Conservation (phyloP, 53 echinoderm and acorn worm genomes). For the Henricia sp. region DNA sequence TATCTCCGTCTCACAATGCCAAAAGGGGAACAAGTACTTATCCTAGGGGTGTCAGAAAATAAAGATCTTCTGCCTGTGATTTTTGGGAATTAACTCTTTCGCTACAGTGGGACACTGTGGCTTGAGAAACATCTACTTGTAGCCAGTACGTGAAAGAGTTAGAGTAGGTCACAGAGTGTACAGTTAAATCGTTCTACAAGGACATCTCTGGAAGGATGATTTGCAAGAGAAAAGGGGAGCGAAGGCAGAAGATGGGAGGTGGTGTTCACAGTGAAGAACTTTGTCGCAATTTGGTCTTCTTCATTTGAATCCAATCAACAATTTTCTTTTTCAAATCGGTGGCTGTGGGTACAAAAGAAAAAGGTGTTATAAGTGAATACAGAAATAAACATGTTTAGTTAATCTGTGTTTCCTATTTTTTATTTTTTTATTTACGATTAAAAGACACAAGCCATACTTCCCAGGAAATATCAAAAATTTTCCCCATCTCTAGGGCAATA, state of each 20-base stretch:
- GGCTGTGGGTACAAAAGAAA: constrained; percentile 62
- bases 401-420: neutral
- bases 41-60: no score
- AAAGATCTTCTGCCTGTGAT: no score
- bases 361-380: neutral
- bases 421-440: neutral
- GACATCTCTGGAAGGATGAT: neutral
- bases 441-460: neutral
- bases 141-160: no score
- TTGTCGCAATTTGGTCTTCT: constrained; percentile 60
- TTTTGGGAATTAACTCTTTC: no score
- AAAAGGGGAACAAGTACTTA: no score
- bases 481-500: no score
- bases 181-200: neutral
- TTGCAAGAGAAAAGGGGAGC: neutral
- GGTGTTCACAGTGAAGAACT: neutral
- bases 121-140: no score
- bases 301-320: constrained; percentile 77
- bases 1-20: no score
- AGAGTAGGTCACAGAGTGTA: no score
- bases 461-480: no score
- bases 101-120: no score
- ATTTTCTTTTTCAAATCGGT: constrained; percentile 84
- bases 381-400: neutral
- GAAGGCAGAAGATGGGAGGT: neutral